These are phyloP conservation scores for Linyphia triangularis DNA, from an alignment of 2,888 invertebrate genomes.

Conservation along the genomic window DNA sequence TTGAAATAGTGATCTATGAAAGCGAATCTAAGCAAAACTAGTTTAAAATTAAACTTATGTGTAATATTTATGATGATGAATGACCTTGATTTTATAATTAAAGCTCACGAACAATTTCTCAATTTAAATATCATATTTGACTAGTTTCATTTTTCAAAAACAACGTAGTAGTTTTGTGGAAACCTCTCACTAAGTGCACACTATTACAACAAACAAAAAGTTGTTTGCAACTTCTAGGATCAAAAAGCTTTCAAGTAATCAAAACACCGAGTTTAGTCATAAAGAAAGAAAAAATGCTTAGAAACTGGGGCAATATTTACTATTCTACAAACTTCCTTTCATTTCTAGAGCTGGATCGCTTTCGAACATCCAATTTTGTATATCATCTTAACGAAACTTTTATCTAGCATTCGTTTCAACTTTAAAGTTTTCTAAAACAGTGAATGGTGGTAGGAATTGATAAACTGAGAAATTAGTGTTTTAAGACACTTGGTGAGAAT, in stretches of 20 bases:
- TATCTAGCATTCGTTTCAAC: constrained; percentile 25
- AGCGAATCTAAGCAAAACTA: too few species aligned
- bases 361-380: neutral
- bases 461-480: neutral
- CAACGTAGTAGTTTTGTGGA: too few species aligned
- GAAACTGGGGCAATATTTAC: constrained; percentile 23
- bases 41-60: too few species aligned
- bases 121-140: too few species aligned
- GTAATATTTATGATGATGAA: too few species aligned
- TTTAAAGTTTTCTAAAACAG: neutral
- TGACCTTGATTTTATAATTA: too few species aligned
- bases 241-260: neutral
- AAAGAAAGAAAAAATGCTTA: constrained; percentile 27
- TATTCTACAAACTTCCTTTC: constrained; percentile 5
- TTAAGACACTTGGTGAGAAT: too few species aligned
- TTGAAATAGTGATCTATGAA: too few species aligned
- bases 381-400: constrained; percentile 14
- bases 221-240: neutral
- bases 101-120: too few species aligned
- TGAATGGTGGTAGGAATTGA: constrained; percentile 2
- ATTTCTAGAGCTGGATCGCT: constrained; percentile 18
- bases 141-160: too few species aligned
- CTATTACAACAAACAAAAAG: too few species aligned
- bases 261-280: constrained; percentile 2
- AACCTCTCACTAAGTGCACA: too few species aligned